phyloP scores from a whole-genome alignment of 2,113 vertebrate species.

The Saguinus imperator region DNA sequence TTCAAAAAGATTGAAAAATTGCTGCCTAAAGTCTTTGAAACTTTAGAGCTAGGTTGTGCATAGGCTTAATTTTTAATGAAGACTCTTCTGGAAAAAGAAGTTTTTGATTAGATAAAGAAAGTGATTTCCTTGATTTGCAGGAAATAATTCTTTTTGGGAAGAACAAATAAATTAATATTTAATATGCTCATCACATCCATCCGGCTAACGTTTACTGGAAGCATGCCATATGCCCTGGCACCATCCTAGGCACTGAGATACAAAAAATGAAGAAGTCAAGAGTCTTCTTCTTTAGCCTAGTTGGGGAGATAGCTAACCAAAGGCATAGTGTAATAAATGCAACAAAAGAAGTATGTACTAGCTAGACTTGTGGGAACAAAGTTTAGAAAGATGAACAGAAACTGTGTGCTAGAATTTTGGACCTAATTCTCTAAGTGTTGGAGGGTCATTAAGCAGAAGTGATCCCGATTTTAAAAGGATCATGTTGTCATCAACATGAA shows the following conservation, averaged over 20 bases:
- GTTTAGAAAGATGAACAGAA: background rate
- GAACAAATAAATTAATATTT: conserved; percentile 43
- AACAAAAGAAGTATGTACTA: background rate
- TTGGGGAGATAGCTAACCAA: background rate
- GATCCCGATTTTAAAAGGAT: background rate
- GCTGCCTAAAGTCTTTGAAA: conserved; percentile 21
- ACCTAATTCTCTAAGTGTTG: background rate
- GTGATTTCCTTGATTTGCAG: conserved; percentile 33
- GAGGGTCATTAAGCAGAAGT: background rate
- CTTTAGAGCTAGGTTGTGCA: conserved; percentile 16
- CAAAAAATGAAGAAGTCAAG: background rate
- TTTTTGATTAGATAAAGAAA: conserved; percentile 47
- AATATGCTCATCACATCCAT: background rate
- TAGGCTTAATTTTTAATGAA: conserved; percentile 25
- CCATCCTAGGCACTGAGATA: background rate
- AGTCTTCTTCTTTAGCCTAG: background rate
- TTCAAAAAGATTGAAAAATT: conserved; percentile 14
- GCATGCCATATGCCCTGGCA: background rate
- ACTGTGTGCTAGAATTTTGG: background rate
- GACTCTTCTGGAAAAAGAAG: background rate
- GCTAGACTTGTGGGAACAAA: background rate
- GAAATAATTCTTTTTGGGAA: background rate
- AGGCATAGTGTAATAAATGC: background rate
- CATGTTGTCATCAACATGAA: background rate
- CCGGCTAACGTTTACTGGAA: background rate